Evolutionary conservation across 2,797 vertebrate species (phyloP), one percentile per base, ranked within the genome.

Genomic region (Pipistrellus kuhlii): DNA sequence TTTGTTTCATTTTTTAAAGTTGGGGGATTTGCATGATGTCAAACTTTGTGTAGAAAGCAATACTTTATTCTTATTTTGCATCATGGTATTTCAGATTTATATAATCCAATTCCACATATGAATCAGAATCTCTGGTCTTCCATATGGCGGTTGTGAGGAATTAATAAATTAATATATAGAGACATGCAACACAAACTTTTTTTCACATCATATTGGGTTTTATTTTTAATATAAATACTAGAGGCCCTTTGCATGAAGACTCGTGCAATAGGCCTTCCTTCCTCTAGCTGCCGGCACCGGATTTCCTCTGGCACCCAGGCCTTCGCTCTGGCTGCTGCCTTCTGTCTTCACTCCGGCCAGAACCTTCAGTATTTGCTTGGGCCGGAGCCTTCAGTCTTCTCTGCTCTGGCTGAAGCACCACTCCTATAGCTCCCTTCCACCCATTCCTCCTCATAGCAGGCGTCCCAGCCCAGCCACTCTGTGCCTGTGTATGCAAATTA

Each of bases 41-140:
- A 64, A 87, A 87, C 48, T 93, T 85, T 88, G 38, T 85, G 3
- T 84, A 82, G 64, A 44, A 83, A 84, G 53, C 46, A 75, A 84
- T 8, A 87, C 73, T 75, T 85, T 77, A 27, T 84, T 71, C n/a
- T 55, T 77, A 69, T 46, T 90, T 92, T 80, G 68, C 4, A 44
- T 77, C 55, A 82, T 82, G 44, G 55, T 78, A 69, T 76, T 94
- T 88, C 84, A 55, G 81, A 87, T 73, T 73, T 85, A 72, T 75
- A 30, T 44, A 88, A 81, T 64, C 51, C 17, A 85, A 12, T 78
- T 93, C 90, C 15, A 76, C 32, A 68, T 66, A 64, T 75, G 90
- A 78, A 75, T 69, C 71, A 78, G 30, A 46, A 88, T 82, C 41
- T n/a, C 71, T 78, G 6, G 48, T 55, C 23, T 69, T 72, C 72